These are phyloP conservation scores for Dendrolimus kikuchii DNA, from an alignment of 1,140 invertebrate species.

Conservation along the genomic window DNA sequence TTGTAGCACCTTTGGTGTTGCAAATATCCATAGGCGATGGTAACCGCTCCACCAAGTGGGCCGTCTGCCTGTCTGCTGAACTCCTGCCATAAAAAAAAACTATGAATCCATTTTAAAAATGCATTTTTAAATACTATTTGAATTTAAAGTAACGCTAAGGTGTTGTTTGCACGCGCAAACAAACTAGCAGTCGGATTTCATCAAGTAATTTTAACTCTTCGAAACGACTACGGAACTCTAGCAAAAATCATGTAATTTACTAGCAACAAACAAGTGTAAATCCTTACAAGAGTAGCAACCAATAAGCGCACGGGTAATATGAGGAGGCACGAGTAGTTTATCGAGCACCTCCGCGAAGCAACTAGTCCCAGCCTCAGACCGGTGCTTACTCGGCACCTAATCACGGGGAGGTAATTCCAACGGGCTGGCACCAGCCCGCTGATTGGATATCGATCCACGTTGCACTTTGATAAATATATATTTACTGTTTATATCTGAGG, in stretches of 20 bases:
- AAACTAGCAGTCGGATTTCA: too few species aligned
- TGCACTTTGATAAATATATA: constrained; percentile 1
- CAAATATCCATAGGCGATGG: too few species aligned
- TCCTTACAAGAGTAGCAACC: constrained; percentile 1
- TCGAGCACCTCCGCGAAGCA: constrained; percentile 2
- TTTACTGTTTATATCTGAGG: neutral
- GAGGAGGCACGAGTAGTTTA: constrained; percentile 7
- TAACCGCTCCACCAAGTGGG: too few species aligned
- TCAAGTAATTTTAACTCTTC: too few species aligned
- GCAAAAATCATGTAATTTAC: neutral
- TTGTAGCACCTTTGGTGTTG: too few species aligned
- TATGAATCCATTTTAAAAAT: too few species aligned
- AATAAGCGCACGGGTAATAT: constrained; percentile 7
- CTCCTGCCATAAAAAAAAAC: too few species aligned
- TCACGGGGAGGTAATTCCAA: constrained; percentile 9
- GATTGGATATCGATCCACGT: constrained; percentile 10
- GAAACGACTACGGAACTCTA: too few species aligned
- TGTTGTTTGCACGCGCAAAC: too few species aligned
- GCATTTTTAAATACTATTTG: too few species aligned
- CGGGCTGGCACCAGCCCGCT: constrained; percentile 3
- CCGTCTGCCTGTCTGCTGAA: too few species aligned
- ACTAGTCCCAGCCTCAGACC: neutral
- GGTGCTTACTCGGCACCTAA: constrained; percentile 10
- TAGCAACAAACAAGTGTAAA: neutral
- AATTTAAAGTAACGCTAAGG: too few species aligned